A percentile compares a stretch with the other conserved stretches of the same genome.
These are phyloP conservation scores for Acropternis orthonyx DNA, from an alignment of 2,797 vertebrate genomes.

Conservation along the genomic window DNA sequence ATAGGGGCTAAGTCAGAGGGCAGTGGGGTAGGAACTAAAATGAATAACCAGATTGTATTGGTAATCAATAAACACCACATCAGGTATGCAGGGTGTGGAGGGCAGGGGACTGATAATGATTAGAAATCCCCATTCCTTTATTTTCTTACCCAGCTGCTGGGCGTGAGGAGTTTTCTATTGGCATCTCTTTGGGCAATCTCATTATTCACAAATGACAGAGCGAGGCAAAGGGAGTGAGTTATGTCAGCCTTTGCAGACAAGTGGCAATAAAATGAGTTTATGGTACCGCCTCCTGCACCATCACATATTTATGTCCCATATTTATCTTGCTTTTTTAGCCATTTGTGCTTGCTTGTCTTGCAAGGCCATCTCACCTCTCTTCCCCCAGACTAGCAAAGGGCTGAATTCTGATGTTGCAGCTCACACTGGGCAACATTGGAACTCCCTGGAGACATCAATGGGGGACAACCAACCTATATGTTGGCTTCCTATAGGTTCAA, in stretches of 20 bases:
- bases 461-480: not conserved
- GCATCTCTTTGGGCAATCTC: not conserved
- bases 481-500: not conserved
- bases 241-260: slow-evolving; percentile 67
- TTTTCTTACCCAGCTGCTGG: not conserved
- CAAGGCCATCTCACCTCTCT: not conserved
- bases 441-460: not conserved
- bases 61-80: not conserved
- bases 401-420: not conserved
- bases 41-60: not conserved
- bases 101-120: not conserved
- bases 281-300: slow-evolving; percentile 15
- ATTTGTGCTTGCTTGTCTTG: not conserved
- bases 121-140: not conserved
- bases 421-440: not conserved
- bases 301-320: slow-evolving; percentile 64
- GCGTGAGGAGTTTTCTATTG: slow-evolving; percentile 39
- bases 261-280: slow-evolving; percentile 71
- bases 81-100: not conserved
- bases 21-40: not conserved
- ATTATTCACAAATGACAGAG: slow-evolving; percentile 60
- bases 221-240: slow-evolving; percentile 38
- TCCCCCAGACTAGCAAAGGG: not conserved
- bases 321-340: slow-evolving; percentile 65
- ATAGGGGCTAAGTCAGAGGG: not conserved